A percentile compares a stretch with the other conserved stretches of the same genome.
phyloP scores from a whole-genome alignment of 2,113 vertebrate species.

The Labeo rohita region DNA sequence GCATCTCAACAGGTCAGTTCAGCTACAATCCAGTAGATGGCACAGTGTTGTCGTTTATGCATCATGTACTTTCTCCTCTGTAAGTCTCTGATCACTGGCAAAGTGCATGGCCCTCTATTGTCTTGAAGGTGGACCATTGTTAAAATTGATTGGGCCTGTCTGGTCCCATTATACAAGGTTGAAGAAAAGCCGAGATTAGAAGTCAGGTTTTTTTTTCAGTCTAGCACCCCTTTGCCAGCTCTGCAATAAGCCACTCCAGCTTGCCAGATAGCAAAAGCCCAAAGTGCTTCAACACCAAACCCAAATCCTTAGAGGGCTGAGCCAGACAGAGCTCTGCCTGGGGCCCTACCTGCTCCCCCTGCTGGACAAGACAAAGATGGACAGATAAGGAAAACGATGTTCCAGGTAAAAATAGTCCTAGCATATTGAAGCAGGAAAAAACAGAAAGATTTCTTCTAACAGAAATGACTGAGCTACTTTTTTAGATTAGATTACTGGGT shows the following conservation, averaged over 20 bases:
- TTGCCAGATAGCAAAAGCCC: constrained; percentile 68
- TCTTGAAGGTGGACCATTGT: constrained; percentile 24
- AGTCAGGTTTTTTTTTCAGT: constrained; percentile 45
- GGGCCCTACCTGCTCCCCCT: constrained; percentile 63
- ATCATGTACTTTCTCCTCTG: neutral
- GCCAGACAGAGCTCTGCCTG: constrained; percentile 63
- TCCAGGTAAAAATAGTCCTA: constrained; percentile 1
- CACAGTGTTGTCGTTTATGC: constrained; percentile 7
- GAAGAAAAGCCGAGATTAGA: constrained; percentile 21
- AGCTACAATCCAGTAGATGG: constrained; percentile 44
- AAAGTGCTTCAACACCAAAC: constrained; percentile 62
- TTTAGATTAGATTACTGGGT: neutral
- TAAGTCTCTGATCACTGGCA: neutral
- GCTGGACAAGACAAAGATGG: constrained; percentile 45
- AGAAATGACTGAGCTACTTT: neutral
- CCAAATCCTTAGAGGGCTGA: constrained; percentile 60
- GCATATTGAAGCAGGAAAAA: neutral
- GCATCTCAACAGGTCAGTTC: constrained; percentile 15
- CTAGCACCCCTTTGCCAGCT: constrained; percentile 61
- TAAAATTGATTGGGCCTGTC: constrained; percentile 6
- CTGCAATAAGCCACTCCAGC: constrained; percentile 68
- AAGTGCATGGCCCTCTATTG: constrained; percentile 40
- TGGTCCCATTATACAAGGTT: constrained; percentile 13
- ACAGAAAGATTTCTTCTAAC: neutral
- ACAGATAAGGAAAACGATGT: constrained; percentile 4